Evolutionary conservation across 2,888 invertebrate species (phyloP), one percentile per base, ranked within the genome.

Genomic region (Coleophora flavipennella): DNA sequence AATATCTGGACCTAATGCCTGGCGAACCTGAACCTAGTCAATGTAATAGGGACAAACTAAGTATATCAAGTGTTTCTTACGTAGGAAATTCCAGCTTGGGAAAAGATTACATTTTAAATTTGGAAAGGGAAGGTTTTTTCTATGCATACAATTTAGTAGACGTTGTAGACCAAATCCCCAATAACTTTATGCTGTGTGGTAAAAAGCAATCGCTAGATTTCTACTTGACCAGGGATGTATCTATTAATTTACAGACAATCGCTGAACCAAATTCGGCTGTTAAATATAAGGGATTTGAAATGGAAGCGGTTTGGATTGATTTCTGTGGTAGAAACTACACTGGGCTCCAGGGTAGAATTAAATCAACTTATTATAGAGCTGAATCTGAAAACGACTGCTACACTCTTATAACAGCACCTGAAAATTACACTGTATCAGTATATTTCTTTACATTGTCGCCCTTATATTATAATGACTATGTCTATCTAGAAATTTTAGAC

Each of bases 361-460:
- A n/a, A 1, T 25, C 29, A 12, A 31, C 2, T 20, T 29, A 20
- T 12, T 3, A n/a, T 1, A 8, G 28, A 9, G 8, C 9, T 10
- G n/a, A 25, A 13, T 8, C 10, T 9, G 13, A 12, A 8, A 36
- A 29, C 1, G 40, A 80, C 47, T 96, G 96, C 62, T 84, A 83
- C 48, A 86, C 91, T 1, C 85, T 86, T 3, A 91, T 96, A 25
- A 85, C 80, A 10, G 90, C 90, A 0, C 88, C 90, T 1, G 81
- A 61, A 52, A 92, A 89, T 64, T 78, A 77, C 53, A 91, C 92
- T 0, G 87, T 96, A 46, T 89, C 93, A 0, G 53, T 93, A 1
- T 95, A 92, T 55, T 76, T 85, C 42, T 43, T 74, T n/a, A n/a
- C n/a, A 8, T 36, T 62, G 12, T n/a, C 13, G 1, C 57, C 65